Evolutionary conservation across 1,140 invertebrate species (phyloP).

Genomic region (Rhagoletis zephyria): DNA sequence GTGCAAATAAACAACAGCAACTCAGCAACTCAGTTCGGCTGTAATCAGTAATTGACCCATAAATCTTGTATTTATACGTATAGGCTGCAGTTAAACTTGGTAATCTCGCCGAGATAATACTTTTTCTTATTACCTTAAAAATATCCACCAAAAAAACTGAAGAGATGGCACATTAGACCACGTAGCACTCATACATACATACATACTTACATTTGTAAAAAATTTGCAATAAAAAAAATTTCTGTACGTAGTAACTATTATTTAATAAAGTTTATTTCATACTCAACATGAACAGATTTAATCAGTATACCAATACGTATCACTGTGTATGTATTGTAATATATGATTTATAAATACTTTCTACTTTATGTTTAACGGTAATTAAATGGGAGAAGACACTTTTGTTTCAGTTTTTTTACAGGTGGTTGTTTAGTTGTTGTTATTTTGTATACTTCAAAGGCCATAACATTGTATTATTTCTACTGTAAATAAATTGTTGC

Average conservation of each 20-base stretch:
- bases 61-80: too few relatives aligned
- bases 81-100: too few relatives aligned
- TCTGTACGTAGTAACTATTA: conserved; percentile 32
- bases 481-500: neutral
- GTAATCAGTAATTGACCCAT: too few relatives aligned
- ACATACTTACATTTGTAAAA: too few relatives aligned
- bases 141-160: too few relatives aligned
- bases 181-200: too few relatives aligned
- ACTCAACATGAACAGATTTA: conserved; percentile 52
- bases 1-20: too few relatives aligned
- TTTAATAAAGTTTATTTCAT: conserved; percentile 50
- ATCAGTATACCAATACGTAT: conserved; percentile 34
- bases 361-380: conserved; percentile 43
- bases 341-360: conserved; percentile 50
- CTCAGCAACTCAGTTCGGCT: too few relatives aligned
- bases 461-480: conserved; percentile 21
- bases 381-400: conserved; percentile 47
- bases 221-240: neutral
- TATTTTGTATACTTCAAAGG: conserved; percentile 19
- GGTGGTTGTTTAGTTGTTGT: neutral
- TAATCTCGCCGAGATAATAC: too few relatives aligned
- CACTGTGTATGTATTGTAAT: conserved; percentile 17
- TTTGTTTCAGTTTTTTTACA: conserved; percentile 15
- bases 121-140: too few relatives aligned
- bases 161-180: too few relatives aligned